Evolutionary conservation across 2,888 invertebrate genomes (phyloP).

Genomic region (Apamea sordens): DNA sequence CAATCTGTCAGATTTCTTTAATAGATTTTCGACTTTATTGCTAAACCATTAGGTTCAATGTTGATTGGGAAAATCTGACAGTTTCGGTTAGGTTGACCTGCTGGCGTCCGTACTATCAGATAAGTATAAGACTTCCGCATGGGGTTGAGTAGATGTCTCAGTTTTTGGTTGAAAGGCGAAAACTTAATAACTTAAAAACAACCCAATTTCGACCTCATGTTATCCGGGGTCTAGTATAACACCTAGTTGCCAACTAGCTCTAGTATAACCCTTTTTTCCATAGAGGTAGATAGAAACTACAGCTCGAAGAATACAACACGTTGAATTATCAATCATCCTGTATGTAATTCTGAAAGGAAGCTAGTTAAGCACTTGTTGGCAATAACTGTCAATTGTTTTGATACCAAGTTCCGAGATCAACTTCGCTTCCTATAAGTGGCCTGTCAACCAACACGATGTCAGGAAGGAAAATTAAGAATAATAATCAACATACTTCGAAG

Average conservation of each 20-base stretch:
- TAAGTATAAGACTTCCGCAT: background rate
- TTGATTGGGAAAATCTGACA: no score
- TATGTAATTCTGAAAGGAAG: background rate
- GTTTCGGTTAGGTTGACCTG: no score
- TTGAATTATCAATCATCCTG: background rate
- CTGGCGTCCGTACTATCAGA: no score
- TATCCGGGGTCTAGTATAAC: background rate
- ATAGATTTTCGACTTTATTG: no score
- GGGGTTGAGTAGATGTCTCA: background rate
- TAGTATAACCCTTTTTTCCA: background rate
- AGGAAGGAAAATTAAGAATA: background rate
- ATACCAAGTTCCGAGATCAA: background rate
- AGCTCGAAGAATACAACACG: background rate
- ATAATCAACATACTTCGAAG: background rate
- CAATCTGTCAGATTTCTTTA: no score
- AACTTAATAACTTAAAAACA: background rate
- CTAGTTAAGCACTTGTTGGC: background rate
- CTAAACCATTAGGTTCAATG: no score
- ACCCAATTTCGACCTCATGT: background rate
- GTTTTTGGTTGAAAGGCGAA: background rate
- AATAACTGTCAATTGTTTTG: conserved; percentile 8
- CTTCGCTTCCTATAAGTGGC: background rate
- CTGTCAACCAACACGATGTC: background rate
- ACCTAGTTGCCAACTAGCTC: background rate
- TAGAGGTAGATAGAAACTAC: no score